These are phyloP conservation scores for Natator depressus DNA, from an alignment of 2,113 vertebrate genomes.

Conservation along the genomic window DNA sequence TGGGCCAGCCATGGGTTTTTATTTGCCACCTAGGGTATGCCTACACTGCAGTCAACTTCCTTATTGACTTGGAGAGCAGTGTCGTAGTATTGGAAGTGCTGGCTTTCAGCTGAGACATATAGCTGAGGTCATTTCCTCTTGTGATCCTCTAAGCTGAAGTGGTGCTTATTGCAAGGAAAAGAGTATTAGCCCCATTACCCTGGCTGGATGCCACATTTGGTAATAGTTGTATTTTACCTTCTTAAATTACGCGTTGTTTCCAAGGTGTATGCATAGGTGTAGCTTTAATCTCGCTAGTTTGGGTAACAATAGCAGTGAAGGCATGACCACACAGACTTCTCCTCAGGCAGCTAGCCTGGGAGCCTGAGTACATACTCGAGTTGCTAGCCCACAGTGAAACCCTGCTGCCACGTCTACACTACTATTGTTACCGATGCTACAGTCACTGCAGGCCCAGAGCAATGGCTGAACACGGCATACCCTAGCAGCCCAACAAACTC, in stretches of 20 bases:
- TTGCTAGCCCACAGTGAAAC: background rate
- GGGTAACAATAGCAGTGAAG: background rate
- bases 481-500: background rate
- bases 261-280: accelerated
- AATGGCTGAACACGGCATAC: background rate
- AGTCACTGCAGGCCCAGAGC: background rate
- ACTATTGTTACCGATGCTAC: background rate
- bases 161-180: background rate
- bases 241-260: background rate
- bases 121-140: background rate
- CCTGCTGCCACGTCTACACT: background rate
- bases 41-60: background rate
- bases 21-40: background rate
- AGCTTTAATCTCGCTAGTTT: background rate
- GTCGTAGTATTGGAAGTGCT: accelerated
- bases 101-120: background rate
- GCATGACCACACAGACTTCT: background rate
- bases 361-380: background rate
- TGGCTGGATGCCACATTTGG: background rate
- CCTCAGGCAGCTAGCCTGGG: background rate
- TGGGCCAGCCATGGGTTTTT: background rate
- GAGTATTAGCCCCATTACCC: background rate
- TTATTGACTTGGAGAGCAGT: background rate
- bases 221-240: background rate
- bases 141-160: background rate